Conservation (phyloP, 1,140 invertebrate genomes). For the Brevipalpus yothersi region DNA sequence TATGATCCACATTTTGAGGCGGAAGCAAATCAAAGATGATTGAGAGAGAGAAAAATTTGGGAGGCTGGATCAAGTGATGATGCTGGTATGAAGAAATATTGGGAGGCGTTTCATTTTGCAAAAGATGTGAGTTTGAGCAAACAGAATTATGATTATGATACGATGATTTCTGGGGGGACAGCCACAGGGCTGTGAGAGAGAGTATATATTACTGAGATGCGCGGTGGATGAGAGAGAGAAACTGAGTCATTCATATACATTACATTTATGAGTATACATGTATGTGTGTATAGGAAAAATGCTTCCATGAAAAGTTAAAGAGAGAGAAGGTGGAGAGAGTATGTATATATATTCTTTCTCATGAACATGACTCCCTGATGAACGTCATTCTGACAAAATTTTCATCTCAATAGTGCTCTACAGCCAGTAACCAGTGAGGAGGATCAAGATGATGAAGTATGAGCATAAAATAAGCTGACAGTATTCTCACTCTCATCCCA, state of each 20-base stretch:
- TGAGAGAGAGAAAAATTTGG: no score
- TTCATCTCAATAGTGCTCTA: no score
- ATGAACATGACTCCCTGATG: no score
- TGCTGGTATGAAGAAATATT: no score
- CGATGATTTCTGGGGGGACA: not conserved
- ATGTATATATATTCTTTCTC: not conserved
- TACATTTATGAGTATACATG: not conserved
- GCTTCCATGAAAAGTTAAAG: not conserved
- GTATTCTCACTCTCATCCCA: not conserved
- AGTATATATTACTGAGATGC: no score
- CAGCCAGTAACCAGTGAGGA: not conserved
- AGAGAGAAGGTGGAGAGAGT: not conserved
- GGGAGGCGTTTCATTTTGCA: not conserved
- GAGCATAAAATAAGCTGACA: not conserved
- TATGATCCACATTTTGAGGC: no score
- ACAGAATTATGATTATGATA: not conserved
- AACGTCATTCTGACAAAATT: no score
- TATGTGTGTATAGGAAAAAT: not conserved
- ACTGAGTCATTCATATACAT: no score
- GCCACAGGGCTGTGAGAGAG: no score
- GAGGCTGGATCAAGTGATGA: no score
- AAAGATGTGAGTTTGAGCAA: not conserved
- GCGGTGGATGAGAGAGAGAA: no score
- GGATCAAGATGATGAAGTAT: not conserved
- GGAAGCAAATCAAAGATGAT: no score